Conservation (phyloP, 2,888 invertebrate genomes). For the Strigamia transsilvanica region DNA sequence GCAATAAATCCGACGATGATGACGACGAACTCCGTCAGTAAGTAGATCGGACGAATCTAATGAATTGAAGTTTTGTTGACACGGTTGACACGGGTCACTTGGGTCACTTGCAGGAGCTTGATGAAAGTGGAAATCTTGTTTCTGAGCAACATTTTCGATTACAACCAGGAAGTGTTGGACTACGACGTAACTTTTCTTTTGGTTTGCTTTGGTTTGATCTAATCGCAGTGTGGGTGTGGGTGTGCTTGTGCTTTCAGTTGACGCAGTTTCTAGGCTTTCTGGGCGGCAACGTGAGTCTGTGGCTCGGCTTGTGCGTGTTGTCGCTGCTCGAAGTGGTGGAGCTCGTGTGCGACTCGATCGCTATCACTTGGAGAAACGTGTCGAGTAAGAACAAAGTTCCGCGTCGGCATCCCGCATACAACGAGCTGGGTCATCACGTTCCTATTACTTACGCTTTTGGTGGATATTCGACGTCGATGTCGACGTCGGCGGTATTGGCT, state of each 20-base stretch:
- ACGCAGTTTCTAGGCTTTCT: slow-evolving; percentile 21
- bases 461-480: too few relatives aligned
- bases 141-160: background rate
- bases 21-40: background rate
- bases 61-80: background rate
- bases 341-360: background rate
- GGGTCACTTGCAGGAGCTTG: background rate
- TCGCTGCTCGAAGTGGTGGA: slow-evolving; percentile 24
- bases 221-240: too few relatives aligned
- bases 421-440: too few relatives aligned
- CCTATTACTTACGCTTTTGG: too few relatives aligned
- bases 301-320: slow-evolving; percentile 36
- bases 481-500: too few relatives aligned
- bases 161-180: background rate
- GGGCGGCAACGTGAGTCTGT: slow-evolving; percentile 43
- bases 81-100: too few relatives aligned
- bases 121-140: background rate
- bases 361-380: background rate
- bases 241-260: background rate
- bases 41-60: background rate
- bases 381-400: background rate
- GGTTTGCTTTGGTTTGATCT: too few relatives aligned
- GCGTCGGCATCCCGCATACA: background rate
- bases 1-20: background rate
- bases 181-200: background rate